Percentiles rank a stretch among this genome's conserved stretches.
Conservation (phyloP, 2,888 invertebrate species). For the Agonopterix subpropinquella region DNA sequence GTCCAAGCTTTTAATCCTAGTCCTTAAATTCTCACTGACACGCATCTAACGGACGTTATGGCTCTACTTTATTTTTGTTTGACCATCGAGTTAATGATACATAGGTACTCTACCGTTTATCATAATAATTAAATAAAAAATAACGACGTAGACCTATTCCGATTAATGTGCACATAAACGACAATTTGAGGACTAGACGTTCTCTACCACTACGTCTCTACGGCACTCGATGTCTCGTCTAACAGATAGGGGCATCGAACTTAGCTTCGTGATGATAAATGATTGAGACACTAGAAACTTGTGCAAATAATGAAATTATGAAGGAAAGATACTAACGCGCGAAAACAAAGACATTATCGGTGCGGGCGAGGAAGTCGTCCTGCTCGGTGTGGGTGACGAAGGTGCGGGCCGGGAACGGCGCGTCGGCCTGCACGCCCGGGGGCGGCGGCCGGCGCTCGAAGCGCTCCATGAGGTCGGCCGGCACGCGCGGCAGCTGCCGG, state of each 20-base stretch:
- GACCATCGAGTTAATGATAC: too few species aligned
- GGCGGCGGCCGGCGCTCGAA: slow-evolving; percentile 70
- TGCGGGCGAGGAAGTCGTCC: slow-evolving; percentile 81
- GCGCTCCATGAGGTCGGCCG: slow-evolving; percentile 70
- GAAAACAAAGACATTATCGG: slow-evolving; percentile 81
- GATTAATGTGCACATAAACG: too few species aligned
- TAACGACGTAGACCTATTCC: too few species aligned
- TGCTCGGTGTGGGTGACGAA: slow-evolving; percentile 75
- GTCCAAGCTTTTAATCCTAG: neutral
- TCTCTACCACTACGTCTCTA: too few species aligned
- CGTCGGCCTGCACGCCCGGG: slow-evolving; percentile 78
- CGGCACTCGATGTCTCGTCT: neutral
- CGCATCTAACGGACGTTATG: too few species aligned
- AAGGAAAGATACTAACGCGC: slow-evolving; percentile 75
- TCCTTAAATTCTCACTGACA: neutral
- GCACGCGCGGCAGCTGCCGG: slow-evolving; percentile 73
- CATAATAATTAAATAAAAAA: too few species aligned
- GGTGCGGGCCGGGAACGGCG: slow-evolving; percentile 50
- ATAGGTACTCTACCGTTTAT: too few species aligned
- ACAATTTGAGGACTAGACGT: too few species aligned
- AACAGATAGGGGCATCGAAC: slow-evolving; percentile 44
- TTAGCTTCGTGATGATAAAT: slow-evolving; percentile 22
- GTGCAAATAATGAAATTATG: slow-evolving; percentile 29
- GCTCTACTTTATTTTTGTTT: too few species aligned
- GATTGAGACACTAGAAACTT: neutral